Base-by-base conservation (phyloP, 2,797 vertebrate species). In the Pantherophis vulpinus region DNA sequence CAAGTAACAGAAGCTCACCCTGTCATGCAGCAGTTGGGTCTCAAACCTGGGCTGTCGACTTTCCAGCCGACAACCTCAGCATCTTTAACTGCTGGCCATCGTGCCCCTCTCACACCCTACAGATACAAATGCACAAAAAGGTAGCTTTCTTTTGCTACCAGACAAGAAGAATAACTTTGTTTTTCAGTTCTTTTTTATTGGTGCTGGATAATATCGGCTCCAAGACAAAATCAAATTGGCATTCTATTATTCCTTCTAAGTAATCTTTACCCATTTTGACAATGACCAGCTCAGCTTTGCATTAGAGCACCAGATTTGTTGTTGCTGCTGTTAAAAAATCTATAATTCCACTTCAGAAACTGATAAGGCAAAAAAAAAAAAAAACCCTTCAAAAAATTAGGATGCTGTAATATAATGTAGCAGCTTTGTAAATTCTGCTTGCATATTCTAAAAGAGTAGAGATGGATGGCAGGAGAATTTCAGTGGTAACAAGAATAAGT, bases 191-290 rank as follows among this genome's bases (percentile, higher is more conserved):
- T 3, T 59, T 94, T 56, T 83, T 93, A 87, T 58, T 90, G 18
- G 74, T 92, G 90, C 86, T 88, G 63, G 37, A 86, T 66, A 47
- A 79, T 47, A 47, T 27, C 87, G 93, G 93, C 93, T 88, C 83
- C 91, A 27, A 23, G 93, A 60, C 74, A 86, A 54, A 94, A 86
- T 94, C 3, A 8, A 56, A 11, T 88, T 88, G 59, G 70, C 94
- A 92, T 91, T 18, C 61, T 63, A 74, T 56, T 88, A 32, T 25
- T 61, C 47, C 56, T 91, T 56, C 90, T 63, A 88, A 89, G 70
- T 93, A 91, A 89, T 86, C 86, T 83, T 93, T 93, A 93, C 32
- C 63, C 86, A n/a, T n/a, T 89, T 86, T 87, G 58, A 42, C 61
- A 56, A 47, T 12, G 27, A 74, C 29, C 70, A 91, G 87, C 18